Evolutionary conservation across 2,888 invertebrate species (phyloP), one percentile per base, ranked within the genome.

Genomic region (Callosobruchus maculatus): DNA sequence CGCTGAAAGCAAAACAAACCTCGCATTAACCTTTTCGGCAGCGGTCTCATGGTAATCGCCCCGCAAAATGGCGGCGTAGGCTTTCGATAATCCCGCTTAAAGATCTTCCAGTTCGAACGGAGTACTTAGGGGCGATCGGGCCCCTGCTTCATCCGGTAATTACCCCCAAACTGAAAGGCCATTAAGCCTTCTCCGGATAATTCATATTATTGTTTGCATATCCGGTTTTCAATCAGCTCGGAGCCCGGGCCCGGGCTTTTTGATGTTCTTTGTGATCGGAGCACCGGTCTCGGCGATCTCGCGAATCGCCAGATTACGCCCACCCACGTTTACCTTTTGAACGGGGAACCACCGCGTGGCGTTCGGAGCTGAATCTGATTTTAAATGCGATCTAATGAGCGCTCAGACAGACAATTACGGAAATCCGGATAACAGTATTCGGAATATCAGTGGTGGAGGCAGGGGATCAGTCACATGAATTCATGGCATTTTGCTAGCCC

Each of bases 231-330:
- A 49, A 49, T 49, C 49, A 18, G n/a, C n/a, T n/a, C n/a, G n/a
- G 49, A 49, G 49, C 18, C n/a, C n/a, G n/a, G 18, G 13, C 9
- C 49, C 9, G 49, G 13, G 49, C 49, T 49, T 49, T 49, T 49
- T 49, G 49, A 49, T 49, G 49, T 49, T 49, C 49, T 49, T 49
- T 49, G 49, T 49, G 49, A 49, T 13, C 13, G 9, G 49, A 49
- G 49, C 49, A 49, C 49, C n/a, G n/a, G n/a, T 49, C 49, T 49
- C 49, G 1, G 9, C 13, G 13, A 13, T 49, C 49, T 49, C 49
- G 49, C 18, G 1, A 49, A 18, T 18, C 49, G 79, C 74, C 75
- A 74, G 77, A 74, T 78, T 77, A 78, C 79, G 80, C 79, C 77
- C 78, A 79, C 79, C 77, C 78, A 80, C 75, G 72, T 75, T 75